phyloP scores from a whole-genome alignment of 2,888 invertebrate species.

The Andrena trimmerana region DNA sequence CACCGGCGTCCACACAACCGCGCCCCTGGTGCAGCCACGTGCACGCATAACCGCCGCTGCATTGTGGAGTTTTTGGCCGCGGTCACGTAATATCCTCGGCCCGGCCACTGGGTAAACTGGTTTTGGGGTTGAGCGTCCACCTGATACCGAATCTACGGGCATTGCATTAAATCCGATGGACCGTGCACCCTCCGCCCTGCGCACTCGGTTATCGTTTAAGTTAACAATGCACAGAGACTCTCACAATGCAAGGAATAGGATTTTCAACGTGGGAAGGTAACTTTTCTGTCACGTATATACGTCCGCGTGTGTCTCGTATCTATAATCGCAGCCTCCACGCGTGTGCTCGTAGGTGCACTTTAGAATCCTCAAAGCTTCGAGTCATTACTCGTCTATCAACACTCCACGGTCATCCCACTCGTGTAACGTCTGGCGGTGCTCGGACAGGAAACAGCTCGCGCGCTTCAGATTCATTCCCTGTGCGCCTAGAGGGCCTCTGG shows the following conservation, averaged over 20 bases:
- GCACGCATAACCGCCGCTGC: conserved; percentile 21
- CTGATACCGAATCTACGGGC: conserved; percentile 37
- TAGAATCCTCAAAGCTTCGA: conserved; percentile 5
- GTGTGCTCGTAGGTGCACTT: not conserved
- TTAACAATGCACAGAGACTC: conserved; percentile 6
- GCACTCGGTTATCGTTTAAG: conserved; percentile 7
- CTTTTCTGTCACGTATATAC: too few relatives aligned
- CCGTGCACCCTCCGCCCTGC: not conserved
- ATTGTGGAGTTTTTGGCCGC: conserved; percentile 60
- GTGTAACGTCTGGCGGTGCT: too few relatives aligned
- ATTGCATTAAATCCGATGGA: conserved; percentile 56
- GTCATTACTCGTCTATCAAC: not conserved
- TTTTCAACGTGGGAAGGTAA: not conserved
- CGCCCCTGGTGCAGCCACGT: not conserved
- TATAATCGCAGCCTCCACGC: too few relatives aligned
- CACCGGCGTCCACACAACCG: not conserved
- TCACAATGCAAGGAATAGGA: not conserved
- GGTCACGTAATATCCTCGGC: conserved; percentile 50
- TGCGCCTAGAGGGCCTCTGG: conserved; percentile 1
- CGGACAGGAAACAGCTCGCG: conserved; percentile 20
- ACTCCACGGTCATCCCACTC: conserved; percentile 12
- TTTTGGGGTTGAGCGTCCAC: conserved; percentile 55
- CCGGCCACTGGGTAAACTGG: conserved; percentile 60
- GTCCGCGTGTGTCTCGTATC: too few relatives aligned
- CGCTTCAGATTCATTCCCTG: conserved; percentile 18